These are phyloP conservation scores for Chionoecetes opilio DNA, from an alignment of 1,140 invertebrate genomes.

Conservation along the genomic window DNA sequence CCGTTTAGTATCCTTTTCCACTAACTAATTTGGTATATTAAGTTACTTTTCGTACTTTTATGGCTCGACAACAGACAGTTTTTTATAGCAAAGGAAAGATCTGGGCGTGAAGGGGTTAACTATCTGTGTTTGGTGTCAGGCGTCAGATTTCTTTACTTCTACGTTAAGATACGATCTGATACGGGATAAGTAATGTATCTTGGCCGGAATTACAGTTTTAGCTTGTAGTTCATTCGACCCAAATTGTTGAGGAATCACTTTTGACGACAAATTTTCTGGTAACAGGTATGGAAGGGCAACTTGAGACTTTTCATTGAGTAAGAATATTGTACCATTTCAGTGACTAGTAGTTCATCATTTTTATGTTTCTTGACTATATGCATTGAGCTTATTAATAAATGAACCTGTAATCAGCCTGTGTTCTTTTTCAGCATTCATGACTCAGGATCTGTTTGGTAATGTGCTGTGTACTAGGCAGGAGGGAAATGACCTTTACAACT, in stretches of 20 bases:
- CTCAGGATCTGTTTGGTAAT: neutral
- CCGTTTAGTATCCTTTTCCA: too few species aligned
- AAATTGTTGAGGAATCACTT: too few species aligned
- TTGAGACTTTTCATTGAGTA: neutral
- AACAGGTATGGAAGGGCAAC: neutral
- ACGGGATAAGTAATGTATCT: too few species aligned
- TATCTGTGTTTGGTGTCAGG: neutral
- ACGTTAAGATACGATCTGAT: neutral
- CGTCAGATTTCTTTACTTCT: neutral
- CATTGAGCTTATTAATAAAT: conserved; percentile 11
- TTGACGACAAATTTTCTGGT: neutral
- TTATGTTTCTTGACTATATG: neutral
- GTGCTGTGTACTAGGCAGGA: neutral
- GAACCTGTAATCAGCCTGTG: conserved; percentile 2
- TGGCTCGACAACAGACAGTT: too few species aligned
- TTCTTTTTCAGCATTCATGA: neutral
- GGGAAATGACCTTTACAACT: too few species aligned
- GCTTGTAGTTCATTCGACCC: too few species aligned
- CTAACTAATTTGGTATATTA: too few species aligned
- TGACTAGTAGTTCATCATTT: neutral
- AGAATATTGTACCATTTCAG: neutral
- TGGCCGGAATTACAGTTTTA: too few species aligned
- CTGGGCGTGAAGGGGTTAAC: too few species aligned
- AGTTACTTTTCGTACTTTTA: too few species aligned
- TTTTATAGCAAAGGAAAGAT: too few species aligned